Base-by-base conservation (phyloP, 23 tunicate species). In the Oikopleura albicans region DNA sequence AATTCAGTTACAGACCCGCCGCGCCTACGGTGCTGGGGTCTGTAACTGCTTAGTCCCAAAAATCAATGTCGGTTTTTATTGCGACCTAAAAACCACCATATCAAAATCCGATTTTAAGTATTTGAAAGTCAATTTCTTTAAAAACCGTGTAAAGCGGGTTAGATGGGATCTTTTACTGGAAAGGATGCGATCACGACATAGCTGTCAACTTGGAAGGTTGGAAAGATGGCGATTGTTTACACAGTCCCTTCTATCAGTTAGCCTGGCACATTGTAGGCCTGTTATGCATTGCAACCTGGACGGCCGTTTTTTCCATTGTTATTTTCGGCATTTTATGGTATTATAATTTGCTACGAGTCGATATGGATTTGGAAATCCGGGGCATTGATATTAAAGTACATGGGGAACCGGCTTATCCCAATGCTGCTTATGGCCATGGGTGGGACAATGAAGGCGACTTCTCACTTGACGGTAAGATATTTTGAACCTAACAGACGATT, bases 371-470 rank as follows among this genome's bases (percentile, higher is more conserved):
- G 79, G 79, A 71, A 71, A 71, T 71, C 31, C 33, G 79, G 31
- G 79, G 79, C 33, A 71, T 71, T 4, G 79, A 71, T 71, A 71
- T 71, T 16, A 71, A 71, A 71, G 34, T 71, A 22, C 79, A 71
- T 29, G 79, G 79, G 31, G 79, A 71, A 71, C 79, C 79, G 37
- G 79, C 79, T 71, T 71, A 71, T 71, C 79, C 79, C 28, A 27
- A 71, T 27, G 79, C 79, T 16, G 79, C 79, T 12, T 71, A 71
- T 71, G 79, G 79, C 37, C 79, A 71, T 71, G 79, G 79, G 4
- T 71, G 79, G 79, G 79, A 71, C 31, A 27, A 71, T 71, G 79
- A 71, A 71, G 79, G 79, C 33, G 79, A 71, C 31, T 71, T 71
- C 31, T 16, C 79, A 12, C 35, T 71, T 2, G 79, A 71, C 2